phyloP scores from a whole-genome alignment of 2,888 invertebrate genomes.

The Tineola bisselliella region DNA sequence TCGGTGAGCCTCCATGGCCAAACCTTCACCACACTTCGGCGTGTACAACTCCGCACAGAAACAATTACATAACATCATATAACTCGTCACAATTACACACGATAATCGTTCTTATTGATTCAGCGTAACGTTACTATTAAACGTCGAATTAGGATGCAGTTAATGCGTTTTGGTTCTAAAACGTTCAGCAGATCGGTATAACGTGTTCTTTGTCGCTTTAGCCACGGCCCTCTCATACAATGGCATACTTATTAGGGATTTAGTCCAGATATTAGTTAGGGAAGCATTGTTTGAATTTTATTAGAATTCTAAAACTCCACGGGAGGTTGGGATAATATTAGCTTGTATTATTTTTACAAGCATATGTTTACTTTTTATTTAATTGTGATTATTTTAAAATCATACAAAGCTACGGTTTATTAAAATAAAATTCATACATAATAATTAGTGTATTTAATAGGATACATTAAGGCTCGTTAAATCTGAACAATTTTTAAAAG shows the following conservation, averaged over 20 bases:
- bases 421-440: too few relatives aligned
- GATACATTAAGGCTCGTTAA: too few relatives aligned
- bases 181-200: constrained; percentile 50
- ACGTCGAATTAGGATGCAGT: constrained; percentile 17
- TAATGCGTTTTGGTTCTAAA: background rate
- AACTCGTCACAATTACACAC: constrained; percentile 18
- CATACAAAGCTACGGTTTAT: background rate
- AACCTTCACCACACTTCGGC: constrained; percentile 62
- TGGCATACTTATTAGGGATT: constrained; percentile 70
- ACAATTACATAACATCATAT: constrained; percentile 26
- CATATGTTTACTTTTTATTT: background rate
- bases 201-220: constrained; percentile 64
- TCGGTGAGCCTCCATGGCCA: constrained; percentile 67
- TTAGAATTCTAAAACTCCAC: constrained; percentile 61
- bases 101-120: constrained; percentile 21
- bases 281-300: constrained; percentile 66
- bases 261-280: constrained; percentile 69
- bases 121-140: constrained; percentile 13
- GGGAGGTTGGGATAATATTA: constrained; percentile 43
- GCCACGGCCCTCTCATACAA: constrained; percentile 65
- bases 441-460: too few relatives aligned
- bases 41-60: constrained; percentile 40
- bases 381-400: too few relatives aligned
- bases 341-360: background rate
- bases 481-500: too few relatives aligned